phyloP scores from a whole-genome alignment of 2,113 vertebrate species.

The Hippocampus abdominalis region DNA sequence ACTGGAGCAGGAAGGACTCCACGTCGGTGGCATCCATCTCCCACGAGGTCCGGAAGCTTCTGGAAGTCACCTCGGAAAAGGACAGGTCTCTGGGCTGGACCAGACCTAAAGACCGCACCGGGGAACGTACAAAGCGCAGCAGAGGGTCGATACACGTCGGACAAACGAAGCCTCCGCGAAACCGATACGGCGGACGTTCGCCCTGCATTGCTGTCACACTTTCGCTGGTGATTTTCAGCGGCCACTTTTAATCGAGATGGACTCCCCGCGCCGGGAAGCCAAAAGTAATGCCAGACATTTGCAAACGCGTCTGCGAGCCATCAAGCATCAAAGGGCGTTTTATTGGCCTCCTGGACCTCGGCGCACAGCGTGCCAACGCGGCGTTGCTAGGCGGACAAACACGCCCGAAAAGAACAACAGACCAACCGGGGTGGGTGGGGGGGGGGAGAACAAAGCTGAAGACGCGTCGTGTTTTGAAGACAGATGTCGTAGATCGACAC shows the following conservation, averaged over 20 bases:
- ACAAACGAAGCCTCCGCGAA: no score
- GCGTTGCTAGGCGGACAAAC: background rate
- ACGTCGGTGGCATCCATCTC: constrained; percentile 73
- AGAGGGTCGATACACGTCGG: no score
- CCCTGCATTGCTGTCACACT: no score
- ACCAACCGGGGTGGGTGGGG: background rate
- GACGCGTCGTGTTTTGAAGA: background rate
- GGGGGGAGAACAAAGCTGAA: background rate
- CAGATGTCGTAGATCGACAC: background rate
- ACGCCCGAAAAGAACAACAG: background rate
- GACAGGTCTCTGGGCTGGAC: constrained; percentile 76
- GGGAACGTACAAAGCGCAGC: no score
- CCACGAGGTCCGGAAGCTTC: constrained; percentile 85
- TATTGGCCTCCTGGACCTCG: background rate
- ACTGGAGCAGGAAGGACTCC: constrained; percentile 82
- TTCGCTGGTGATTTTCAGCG: no score
- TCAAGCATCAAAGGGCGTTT: background rate
- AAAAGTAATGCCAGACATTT: background rate
- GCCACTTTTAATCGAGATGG: background rate
- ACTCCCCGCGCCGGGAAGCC: background rate
- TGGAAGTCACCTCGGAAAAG: constrained; percentile 83
- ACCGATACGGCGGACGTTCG: no score
- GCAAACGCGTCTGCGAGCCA: background rate
- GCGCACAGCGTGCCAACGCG: background rate
- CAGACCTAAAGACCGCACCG: constrained; percentile 69